A percentile compares a stretch with the other conserved stretches of the same genome.
Evolutionary conservation across 2,888 invertebrate genomes (phyloP).

Genomic region (Liopterus haemorrhoidalis): DNA sequence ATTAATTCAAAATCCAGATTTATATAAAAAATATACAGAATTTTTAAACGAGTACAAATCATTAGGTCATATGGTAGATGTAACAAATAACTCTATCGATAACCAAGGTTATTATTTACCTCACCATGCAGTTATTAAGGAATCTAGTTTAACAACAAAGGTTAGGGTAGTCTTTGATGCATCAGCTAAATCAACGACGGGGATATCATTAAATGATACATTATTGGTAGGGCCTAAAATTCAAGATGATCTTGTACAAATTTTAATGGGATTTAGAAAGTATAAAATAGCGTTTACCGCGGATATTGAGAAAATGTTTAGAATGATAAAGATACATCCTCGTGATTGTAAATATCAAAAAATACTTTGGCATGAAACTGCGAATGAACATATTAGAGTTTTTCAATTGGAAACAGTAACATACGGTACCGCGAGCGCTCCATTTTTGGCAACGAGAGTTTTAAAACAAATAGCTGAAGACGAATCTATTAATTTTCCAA

Average conservation of each 20-base stretch:
- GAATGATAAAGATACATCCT: constrained; percentile 31
- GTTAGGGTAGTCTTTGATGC: constrained; percentile 36
- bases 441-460: constrained; percentile 26
- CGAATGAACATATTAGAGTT: constrained; percentile 19
- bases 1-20: constrained; percentile 21
- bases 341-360: constrained; percentile 33
- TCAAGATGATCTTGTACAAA: constrained; percentile 33
- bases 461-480: constrained; percentile 26
- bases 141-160: constrained; percentile 34
- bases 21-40: constrained; percentile 20
- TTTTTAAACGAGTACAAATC: constrained; percentile 16
- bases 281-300: constrained; percentile 33
- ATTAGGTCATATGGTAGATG: constrained; percentile 11
- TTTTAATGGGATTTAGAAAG: constrained; percentile 33
- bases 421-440: constrained; percentile 33
- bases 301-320: constrained; percentile 39
- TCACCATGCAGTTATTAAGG: constrained; percentile 38
- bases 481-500: constrained; percentile 14
- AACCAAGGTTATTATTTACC: constrained; percentile 20
- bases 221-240: constrained; percentile 35
- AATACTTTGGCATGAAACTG: constrained; percentile 36
- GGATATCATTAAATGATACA: constrained; percentile 36
- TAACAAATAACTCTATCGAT: background rate
- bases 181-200: constrained; percentile 28
- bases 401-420: constrained; percentile 33